A percentile compares a stretch with the other conserved stretches of the same genome.
These are phyloP conservation scores for Scotopteryx bipunctaria DNA, from an alignment of 2,888 invertebrate species.

Conservation along the genomic window DNA sequence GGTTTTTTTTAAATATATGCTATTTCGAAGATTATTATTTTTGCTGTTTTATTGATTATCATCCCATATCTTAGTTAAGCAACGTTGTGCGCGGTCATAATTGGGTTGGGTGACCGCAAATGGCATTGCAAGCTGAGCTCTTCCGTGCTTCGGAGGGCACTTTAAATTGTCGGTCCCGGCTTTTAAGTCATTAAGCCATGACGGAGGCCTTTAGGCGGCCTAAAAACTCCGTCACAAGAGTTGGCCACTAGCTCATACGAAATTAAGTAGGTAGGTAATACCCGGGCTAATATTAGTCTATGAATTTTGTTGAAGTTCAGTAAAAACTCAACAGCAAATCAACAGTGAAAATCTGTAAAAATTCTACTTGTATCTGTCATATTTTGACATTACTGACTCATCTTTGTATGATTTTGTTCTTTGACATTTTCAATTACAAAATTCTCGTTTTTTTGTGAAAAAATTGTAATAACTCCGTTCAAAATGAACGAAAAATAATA, in stretches of 20 bases:
- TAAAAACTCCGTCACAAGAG: no score
- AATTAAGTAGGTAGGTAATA: no score
- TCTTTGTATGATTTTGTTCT: not conserved
- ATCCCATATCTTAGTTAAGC: not conserved
- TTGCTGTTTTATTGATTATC: slow-evolving; percentile 54
- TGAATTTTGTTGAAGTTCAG: no score
- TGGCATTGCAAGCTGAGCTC: no score
- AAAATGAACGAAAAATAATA: slow-evolving; percentile 1
- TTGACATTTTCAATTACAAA: not conserved
- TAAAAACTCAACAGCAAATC: no score
- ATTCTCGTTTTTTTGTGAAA: not conserved
- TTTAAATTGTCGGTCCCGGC: no score
- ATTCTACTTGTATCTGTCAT: not conserved
- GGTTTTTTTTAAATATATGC: slow-evolving; percentile 76
- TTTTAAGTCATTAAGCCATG: no score
- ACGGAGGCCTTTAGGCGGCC: no score
- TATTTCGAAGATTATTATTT: slow-evolving; percentile 72
- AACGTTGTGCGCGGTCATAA: not conserved
- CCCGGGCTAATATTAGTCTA: no score
- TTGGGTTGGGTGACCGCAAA: no score
- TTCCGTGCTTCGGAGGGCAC: no score
- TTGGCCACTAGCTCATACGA: no score
- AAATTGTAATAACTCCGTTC: not conserved
- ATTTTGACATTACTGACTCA: not conserved
- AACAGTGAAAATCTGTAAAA: not conserved